Evolutionary conservation across 2,888 invertebrate genomes (phyloP), one percentile per base, ranked within the genome.

Genomic region (Philhelius pedissequus): DNA sequence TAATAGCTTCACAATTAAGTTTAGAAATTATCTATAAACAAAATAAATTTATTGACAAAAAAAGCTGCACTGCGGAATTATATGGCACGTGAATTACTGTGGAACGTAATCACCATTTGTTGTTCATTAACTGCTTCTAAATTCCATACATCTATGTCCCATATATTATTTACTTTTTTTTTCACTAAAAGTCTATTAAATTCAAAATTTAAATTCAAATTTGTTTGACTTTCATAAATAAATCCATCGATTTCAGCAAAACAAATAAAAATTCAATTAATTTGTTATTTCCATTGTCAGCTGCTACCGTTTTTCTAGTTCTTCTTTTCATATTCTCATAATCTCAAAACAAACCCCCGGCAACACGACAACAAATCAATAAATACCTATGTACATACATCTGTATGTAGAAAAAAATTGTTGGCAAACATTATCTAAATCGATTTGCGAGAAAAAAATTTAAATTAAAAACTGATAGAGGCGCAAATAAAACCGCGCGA

Each of bases 181-280:
- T 35, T 22, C 32, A 7, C n/a, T 56, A 35, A 32, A 56, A 56
- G 35, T 35, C 20, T 22, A 38, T 56, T 56, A 35, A 54, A 15
- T 15, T 8, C 7, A 56, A 50, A 50, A 25, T 18, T 15, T 3
- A 6, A 27, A 27, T 52, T 30, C 2, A 52, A 30, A 27, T 52
- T 52, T 52, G 15, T 52, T 52, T 52, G 27, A 15, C 27, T 52
- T 27, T 27, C 52, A 52, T 30, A 52, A 52, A 52, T 27, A 58
- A 62, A 43, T 18, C n/a, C 27, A 62, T 62, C 27, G 13, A 50
- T 43, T 62, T 71, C 20, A 64, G 54, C 27, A 71, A 76, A 48
- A 48, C 77, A 50, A 82, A 82, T 32, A 54, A 73, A 68, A 66
- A 82, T 78, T 77, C 73, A 77, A 77, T 77, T 69, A 73, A 82